phyloP scores from a whole-genome alignment of 2,888 invertebrate genomes.

The Gymnosoma rotundatum region DNA sequence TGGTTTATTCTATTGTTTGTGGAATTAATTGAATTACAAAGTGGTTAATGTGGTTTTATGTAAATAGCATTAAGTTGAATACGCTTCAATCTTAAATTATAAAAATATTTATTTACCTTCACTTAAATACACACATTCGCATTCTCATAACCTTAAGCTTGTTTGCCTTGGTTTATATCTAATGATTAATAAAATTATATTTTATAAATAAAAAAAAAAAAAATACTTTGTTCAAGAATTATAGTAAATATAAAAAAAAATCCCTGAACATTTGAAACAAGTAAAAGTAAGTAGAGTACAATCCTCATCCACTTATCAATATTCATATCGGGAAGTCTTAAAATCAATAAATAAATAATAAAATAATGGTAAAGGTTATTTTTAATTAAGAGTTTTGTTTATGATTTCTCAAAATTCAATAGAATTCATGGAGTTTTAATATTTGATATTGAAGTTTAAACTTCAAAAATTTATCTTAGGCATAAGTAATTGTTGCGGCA shows the following conservation, averaged over 20 bases:
- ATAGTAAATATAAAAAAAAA: background rate
- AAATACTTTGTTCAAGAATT: background rate
- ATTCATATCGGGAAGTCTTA: background rate
- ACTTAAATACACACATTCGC: background rate
- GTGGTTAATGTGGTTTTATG: slow-evolving; percentile 2
- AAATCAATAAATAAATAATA: slow-evolving; percentile 7
- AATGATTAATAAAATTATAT: slow-evolving; percentile 1
- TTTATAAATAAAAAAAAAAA: slow-evolving; percentile 2
- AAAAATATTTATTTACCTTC: background rate
- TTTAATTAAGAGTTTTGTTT: background rate
- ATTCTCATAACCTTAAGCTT: slow-evolving; percentile 52
- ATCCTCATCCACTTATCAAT: background rate
- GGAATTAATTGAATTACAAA: background rate
- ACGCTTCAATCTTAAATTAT: slow-evolving; percentile 1
- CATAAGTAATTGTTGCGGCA: no score
- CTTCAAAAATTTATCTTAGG: no score
- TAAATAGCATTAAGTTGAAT: background rate
- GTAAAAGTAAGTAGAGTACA: slow-evolving; percentile 4
- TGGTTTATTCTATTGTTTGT: background rate
- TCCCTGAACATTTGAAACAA: background rate
- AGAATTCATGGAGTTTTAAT: no score
- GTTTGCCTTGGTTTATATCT: slow-evolving; percentile 50
- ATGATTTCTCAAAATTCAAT: background rate
- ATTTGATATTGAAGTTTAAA: no score
- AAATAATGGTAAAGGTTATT: no score